Base-by-base conservation (phyloP, 2,113 vertebrate species). In the Labeo rohita region DNA sequence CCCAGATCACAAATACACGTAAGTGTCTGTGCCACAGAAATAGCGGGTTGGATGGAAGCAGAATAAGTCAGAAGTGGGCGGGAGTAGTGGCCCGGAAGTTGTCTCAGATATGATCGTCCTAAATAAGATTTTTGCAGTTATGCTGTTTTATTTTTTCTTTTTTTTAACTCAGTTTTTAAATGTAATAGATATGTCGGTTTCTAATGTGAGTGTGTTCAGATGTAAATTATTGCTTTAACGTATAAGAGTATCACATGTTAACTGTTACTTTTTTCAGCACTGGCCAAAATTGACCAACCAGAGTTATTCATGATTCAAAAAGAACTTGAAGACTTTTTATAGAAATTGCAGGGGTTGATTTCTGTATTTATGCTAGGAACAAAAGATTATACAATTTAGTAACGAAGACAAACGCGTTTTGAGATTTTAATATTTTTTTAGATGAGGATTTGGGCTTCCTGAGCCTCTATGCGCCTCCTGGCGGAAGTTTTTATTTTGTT, bases 1-100 rank as follows among this genome's bases (percentile, higher is more conserved):
- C n/a, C 59, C 21, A 68, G 72, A 63, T 65, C 89, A 74, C 75
- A 74, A 61, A 82, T 56, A 81, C 83, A 87, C 89, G 87, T 88
- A 86, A 89, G 76, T 81, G 8, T 49, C 45, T 4, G 36, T 16
- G 43, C 23, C 45, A 59, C 43, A 43, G 61, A 16, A 50, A 36
- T 49, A 43, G 68, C 3, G 45, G 36, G 21, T 23, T 23, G 28
- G 54, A 79, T 15, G 78, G 21, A 23, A 61, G 23, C 21, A 0
- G 1, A 16, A 9, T 0, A 12, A 9, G 16, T 21, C 6, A 15
- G 11, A 1, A 54, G 10, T 18, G 43, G 79, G 79, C 45, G 79
- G 79, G n/a, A 21, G 36, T 82, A 4, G 43, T 65, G n/a, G n/a
- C 13, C 59, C 59, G 56, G 78, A 39, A 39, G 50, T 43, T 28